Base-by-base conservation (phyloP, 2,888 invertebrate genomes). In the Hetaerina titia region DNA sequence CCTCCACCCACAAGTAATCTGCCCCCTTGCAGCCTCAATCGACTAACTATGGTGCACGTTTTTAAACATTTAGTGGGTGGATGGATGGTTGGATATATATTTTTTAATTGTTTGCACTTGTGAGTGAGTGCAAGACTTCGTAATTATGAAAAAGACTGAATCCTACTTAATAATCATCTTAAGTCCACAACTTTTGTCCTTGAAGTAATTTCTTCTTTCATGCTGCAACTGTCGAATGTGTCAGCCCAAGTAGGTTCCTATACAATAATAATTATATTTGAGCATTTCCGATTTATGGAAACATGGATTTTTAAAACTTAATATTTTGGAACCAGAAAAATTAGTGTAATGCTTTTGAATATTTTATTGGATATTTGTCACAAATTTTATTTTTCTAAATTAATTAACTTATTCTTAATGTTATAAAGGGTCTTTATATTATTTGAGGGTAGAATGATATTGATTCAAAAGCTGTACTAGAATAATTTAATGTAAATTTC, bases 31-130 rank as follows among this genome's bases (percentile, higher is more conserved):
- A 92, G 92, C 92, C 92, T 92, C 92, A 81, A 81, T 81, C 31
- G 69, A 92, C 92, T 92, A 92, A 92, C 92, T 92, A 92, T 92
- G 92, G 92, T 92, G 92, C 92, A 92, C 92, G 92, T 92, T 92
- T 92, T 69, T 92, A 92, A 89, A 92, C 22, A 92, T 92, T 92
- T 92, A 69, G 92, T 92, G 92, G 92, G 92, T 92, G 92, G 92
- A 92, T 31, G 92, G 92, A 92, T 92, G 92, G 92, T 92, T 92
- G 92, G 92, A 92, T 92, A 92, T 92, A 92, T 92, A 92, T 92
- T 92, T 92, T 92, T 92, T 92, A 92, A 92, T 92, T 92, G 92
- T 92, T 92, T 92, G 92, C 92, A 92, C 92, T 92, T 69, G 92
- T 92, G 92, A 92, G 92, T 69, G 92, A 92, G 92, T 69, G 92